Evolutionary conservation across 2,113 vertebrate genomes (phyloP).

Genomic region (Stigmatopora argus): DNA sequence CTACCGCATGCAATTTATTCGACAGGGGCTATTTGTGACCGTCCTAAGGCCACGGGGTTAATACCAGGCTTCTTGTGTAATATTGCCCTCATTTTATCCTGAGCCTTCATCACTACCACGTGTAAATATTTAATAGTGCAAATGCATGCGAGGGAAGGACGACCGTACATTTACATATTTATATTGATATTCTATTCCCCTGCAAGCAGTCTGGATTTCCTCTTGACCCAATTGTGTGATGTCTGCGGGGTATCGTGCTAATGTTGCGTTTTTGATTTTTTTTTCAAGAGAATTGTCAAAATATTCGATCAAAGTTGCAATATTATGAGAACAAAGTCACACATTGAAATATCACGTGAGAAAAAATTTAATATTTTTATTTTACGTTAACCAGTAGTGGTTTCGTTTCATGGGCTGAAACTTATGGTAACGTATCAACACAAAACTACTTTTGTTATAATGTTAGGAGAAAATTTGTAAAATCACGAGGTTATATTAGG

Average conservation of each 20-base stretch:
- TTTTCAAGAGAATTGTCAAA: too few relatives aligned
- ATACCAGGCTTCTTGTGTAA: background rate
- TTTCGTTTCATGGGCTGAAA: too few relatives aligned
- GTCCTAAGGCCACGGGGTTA: background rate
- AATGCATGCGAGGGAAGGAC: constrained; percentile 21
- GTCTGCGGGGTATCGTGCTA: constrained; percentile 19
- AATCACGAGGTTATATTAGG: too few relatives aligned
- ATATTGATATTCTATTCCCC: constrained; percentile 50
- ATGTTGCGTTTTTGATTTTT: too few relatives aligned
- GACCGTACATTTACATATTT: constrained; percentile 46
- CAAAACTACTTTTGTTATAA: too few relatives aligned
- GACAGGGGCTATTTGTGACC: constrained; percentile 10
- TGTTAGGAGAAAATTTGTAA: too few relatives aligned
- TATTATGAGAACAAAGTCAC: too few relatives aligned
- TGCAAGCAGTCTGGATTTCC: constrained; percentile 32
- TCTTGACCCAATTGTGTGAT: constrained; percentile 48
- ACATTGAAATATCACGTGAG: too few relatives aligned
- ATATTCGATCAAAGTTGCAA: too few relatives aligned
- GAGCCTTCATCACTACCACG: constrained; percentile 27
- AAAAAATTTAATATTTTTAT: too few relatives aligned
- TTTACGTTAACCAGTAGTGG: too few relatives aligned
- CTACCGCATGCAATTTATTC: constrained; percentile 19
- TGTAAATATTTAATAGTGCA: constrained; percentile 50
- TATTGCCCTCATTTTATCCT: constrained; percentile 22
- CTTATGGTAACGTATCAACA: too few relatives aligned